A percentile compares a stretch with the other conserved stretches of the same genome.
phyloP scores from a whole-genome alignment of 2,113 vertebrate genomes.

The Ciconia boyciana region DNA sequence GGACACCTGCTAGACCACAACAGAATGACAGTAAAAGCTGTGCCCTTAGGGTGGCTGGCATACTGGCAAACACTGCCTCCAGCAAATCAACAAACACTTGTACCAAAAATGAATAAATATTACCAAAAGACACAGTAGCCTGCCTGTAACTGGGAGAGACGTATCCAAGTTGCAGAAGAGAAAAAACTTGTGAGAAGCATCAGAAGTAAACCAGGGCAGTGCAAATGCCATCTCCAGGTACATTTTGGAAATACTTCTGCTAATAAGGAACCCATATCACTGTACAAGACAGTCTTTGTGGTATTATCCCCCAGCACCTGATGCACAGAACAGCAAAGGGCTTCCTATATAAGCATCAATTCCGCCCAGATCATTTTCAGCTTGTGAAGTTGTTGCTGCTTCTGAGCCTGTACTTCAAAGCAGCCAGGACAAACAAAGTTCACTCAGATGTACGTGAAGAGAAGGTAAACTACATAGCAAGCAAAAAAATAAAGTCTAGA shows the following conservation, averaged over 20 bases:
- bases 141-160: background rate
- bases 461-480: conserved; percentile 4
- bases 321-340: background rate
- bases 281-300: background rate
- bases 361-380: background rate
- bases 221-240: background rate
- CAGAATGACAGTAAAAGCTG: background rate
- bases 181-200: background rate
- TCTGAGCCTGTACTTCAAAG: conserved; percentile 29
- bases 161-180: background rate
- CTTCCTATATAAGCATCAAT: background rate
- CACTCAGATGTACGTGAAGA: background rate
- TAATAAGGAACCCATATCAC: background rate
- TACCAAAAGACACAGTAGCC: background rate
- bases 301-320: background rate
- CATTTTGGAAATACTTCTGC: background rate
- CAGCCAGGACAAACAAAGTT: conserved; percentile 7
- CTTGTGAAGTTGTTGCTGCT: background rate
- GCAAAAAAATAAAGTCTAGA: background rate
- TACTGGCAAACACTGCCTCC: background rate
- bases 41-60: background rate
- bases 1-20: background rate
- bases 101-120: background rate
- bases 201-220: background rate
- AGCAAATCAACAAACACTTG: background rate